Evolutionary conservation across 1,140 invertebrate species (phyloP).

Genomic region (Eufriesea mexicana): DNA sequence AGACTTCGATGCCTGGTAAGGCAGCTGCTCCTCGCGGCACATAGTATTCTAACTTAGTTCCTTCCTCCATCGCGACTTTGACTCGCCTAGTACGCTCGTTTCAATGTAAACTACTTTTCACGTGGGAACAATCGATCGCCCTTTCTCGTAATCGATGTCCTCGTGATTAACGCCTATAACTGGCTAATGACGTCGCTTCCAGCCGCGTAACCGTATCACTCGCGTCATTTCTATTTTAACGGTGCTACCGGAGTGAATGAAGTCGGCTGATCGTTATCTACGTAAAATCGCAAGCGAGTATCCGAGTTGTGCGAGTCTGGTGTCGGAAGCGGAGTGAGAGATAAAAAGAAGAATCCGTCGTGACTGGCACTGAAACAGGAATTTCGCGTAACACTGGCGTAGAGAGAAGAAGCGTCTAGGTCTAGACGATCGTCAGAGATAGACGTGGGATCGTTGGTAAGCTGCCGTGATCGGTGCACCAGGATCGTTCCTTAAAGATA

Average conservation of each 20-base stretch:
- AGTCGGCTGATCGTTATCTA: background rate
- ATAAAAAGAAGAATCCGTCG: too few species aligned
- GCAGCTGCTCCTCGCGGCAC: slow-evolving; percentile 5
- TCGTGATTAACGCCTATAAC: background rate
- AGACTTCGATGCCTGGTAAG: slow-evolving; percentile 18
- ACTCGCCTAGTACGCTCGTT: slow-evolving; percentile 1
- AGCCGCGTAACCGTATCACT: background rate
- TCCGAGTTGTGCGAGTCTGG: too few species aligned
- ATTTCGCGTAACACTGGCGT: too few species aligned
- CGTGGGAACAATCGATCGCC: background rate
- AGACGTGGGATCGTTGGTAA: too few species aligned
- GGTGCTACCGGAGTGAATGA: background rate
- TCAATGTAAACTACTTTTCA: slow-evolving; percentile 38
- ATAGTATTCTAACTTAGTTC: background rate
- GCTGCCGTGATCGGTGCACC: background rate
- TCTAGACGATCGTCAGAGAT: too few species aligned
- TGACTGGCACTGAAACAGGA: too few species aligned
- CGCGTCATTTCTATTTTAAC: too few species aligned
- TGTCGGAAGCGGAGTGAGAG: too few species aligned
- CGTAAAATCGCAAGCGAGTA: too few species aligned
- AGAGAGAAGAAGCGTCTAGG: too few species aligned
- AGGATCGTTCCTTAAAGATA: too few species aligned
- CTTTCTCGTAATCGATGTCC: slow-evolving; percentile 25
- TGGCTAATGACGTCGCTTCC: background rate
- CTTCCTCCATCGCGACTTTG: slow-evolving; percentile 6